Evolutionary conservation across 1,140 invertebrate genomes (phyloP).

Genomic region (Hestina assimilis): DNA sequence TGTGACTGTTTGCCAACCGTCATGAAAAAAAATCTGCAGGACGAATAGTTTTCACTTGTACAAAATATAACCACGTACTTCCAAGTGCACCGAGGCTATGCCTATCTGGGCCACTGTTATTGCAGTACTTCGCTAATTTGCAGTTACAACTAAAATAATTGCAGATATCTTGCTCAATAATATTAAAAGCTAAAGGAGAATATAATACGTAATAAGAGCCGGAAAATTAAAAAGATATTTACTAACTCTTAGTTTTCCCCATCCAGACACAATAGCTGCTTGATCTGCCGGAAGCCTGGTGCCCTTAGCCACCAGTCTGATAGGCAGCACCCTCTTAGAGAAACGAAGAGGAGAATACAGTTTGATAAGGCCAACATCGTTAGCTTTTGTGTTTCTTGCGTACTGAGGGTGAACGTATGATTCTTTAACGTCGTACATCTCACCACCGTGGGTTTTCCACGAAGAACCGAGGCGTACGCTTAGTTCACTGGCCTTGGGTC

Average conservation of each 20-base stretch:
- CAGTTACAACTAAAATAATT: no score
- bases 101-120: no score
- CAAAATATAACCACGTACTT: no score
- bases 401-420: constrained; percentile 60
- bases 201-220: no score
- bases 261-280: constrained; percentile 60
- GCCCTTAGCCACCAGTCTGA: constrained; percentile 44
- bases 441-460: constrained; percentile 65
- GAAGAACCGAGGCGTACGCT: constrained; percentile 64
- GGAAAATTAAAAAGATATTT: no score
- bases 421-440: constrained; percentile 67
- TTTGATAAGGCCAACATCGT: constrained; percentile 56
- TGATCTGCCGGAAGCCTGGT: constrained; percentile 40
- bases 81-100: no score
- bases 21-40: no score
- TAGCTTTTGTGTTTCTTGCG: constrained; percentile 50
- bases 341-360: constrained; percentile 61
- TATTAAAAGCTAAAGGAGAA: no score
- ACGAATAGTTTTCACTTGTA: no score
- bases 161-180: no score
- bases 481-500: constrained; percentile 46
- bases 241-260: constrained; percentile 59
- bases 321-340: constrained; percentile 52
- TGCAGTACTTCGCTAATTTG: no score
- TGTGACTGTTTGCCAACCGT: no score